These are phyloP conservation scores for Myodes glareolus DNA, from an alignment of 2,113 vertebrate species.

Conservation along the genomic window DNA sequence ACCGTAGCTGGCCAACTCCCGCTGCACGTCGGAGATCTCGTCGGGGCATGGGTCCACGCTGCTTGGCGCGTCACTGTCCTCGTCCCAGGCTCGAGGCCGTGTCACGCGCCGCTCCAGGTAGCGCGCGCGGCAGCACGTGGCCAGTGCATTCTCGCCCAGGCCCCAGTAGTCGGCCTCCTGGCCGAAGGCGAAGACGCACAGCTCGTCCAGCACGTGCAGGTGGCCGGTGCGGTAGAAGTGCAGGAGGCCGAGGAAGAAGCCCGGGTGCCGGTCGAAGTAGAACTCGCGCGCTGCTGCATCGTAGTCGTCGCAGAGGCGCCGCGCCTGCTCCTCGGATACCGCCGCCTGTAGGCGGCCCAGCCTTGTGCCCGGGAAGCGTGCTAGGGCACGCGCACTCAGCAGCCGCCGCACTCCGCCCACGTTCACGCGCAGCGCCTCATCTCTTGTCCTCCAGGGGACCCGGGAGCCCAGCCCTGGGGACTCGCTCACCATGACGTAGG, in stretches of 20 bases:
- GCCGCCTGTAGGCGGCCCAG: constrained; percentile 95
- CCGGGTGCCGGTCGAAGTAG: constrained; percentile 96
- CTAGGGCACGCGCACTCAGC: constrained; percentile 92
- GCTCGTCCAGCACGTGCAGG: constrained; percentile 97
- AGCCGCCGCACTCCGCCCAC: constrained; percentile 94
- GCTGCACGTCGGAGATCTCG: constrained; percentile 96
- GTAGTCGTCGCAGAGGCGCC: constrained; percentile 98
- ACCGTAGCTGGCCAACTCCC: constrained; percentile 93
- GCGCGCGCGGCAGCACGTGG: constrained; percentile 96
- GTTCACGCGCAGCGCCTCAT: constrained; percentile 94
- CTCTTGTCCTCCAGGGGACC: constrained; percentile 69
- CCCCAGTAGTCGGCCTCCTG: constrained; percentile 99
- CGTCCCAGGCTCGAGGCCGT: constrained; percentile 92
- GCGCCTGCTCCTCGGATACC: constrained; percentile 94
- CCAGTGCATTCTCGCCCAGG: constrained; percentile 96
- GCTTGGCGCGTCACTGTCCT: constrained; percentile 97
- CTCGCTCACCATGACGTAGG: constrained; percentile 59
- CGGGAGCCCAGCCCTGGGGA: background rate
- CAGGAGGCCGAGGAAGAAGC: constrained; percentile 95
- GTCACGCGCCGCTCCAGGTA: constrained; percentile 96
- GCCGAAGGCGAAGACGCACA: constrained; percentile 98
- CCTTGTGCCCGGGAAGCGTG: constrained; percentile 95
- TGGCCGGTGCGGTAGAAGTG: constrained; percentile 98
- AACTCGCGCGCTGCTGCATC: constrained; percentile 94
- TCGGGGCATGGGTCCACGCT: constrained; percentile 95